These are phyloP conservation scores for Stomatorhinus ivindoensis DNA, from an alignment of 2,113 vertebrate species.

Conservation along the genomic window DNA sequence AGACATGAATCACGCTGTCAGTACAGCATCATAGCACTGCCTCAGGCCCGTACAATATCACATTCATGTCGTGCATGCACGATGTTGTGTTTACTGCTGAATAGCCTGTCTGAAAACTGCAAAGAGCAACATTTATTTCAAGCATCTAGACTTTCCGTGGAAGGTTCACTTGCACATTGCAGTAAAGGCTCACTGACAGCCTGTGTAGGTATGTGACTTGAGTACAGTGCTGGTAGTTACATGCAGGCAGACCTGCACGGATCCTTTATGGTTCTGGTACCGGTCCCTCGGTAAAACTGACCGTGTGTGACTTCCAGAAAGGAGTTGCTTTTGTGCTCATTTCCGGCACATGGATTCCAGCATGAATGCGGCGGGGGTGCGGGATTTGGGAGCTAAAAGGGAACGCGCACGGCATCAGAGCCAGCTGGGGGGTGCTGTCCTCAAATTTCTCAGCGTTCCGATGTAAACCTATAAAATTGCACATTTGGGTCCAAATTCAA, in stretches of 20 bases:
- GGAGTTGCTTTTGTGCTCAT: background rate
- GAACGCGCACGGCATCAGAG: background rate
- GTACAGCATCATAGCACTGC: background rate
- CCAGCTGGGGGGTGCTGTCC: background rate
- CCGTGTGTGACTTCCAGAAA: background rate
- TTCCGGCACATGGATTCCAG: background rate
- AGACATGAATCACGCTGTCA: background rate
- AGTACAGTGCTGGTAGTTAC: background rate
- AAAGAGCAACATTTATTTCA: background rate
- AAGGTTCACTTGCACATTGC: background rate
- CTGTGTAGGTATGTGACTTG: background rate
- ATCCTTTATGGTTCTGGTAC: background rate
- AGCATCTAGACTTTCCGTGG: background rate
- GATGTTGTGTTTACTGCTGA: background rate
- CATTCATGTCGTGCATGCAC: background rate
- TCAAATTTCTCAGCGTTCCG: background rate
- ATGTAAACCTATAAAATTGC: background rate
- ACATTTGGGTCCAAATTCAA: background rate
- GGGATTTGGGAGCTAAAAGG: background rate
- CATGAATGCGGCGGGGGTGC: background rate
- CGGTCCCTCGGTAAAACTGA: background rate
- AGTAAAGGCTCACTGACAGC: background rate
- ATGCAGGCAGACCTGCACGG: background rate
- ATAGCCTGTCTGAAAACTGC: background rate
- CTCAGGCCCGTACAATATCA: background rate